phyloP scores from a whole-genome alignment of 1,140 invertebrate genomes.

The Streblospio benedicti region DNA sequence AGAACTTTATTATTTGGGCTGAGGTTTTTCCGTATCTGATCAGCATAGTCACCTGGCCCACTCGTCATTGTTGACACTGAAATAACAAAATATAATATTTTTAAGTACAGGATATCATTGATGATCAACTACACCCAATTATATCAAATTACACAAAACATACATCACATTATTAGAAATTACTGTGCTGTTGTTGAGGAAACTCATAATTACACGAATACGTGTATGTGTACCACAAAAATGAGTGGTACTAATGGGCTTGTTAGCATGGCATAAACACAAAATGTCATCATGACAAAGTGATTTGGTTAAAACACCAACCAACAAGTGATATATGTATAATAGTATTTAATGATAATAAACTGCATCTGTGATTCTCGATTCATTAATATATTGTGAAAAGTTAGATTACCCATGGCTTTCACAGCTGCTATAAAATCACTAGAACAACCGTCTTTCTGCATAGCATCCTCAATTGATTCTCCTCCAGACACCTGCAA shows the following conservation, averaged over 20 bases:
- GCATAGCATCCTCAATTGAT: slow-evolving; percentile 4
- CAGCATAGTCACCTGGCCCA: too few species aligned
- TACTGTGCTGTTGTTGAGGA: too few species aligned
- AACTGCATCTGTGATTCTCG: not conserved
- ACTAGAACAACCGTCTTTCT: slow-evolving; percentile 12
- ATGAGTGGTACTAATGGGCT: not conserved
- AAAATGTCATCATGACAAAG: slow-evolving; percentile 6
- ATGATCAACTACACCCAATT: too few species aligned
- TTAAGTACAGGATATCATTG: too few species aligned
- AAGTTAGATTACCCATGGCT: slow-evolving; percentile 11
- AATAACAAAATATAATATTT: too few species aligned
- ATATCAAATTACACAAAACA: too few species aligned
- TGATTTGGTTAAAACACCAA: not conserved
- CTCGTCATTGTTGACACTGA: too few species aligned
- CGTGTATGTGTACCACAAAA: too few species aligned
- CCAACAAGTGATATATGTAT: not conserved
- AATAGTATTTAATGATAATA: not conserved
- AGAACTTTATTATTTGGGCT: too few species aligned
- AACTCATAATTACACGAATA: too few species aligned
- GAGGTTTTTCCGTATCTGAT: too few species aligned
- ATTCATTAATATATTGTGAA: not conserved
- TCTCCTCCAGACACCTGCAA: slow-evolving; percentile 18
- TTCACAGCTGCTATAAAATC: slow-evolving; percentile 16
- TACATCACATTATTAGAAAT: too few species aligned
- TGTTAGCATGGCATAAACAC: not conserved